Evolutionary conservation across 2,888 invertebrate genomes (phyloP).

Genomic region (Slavum lentiscoides): DNA sequence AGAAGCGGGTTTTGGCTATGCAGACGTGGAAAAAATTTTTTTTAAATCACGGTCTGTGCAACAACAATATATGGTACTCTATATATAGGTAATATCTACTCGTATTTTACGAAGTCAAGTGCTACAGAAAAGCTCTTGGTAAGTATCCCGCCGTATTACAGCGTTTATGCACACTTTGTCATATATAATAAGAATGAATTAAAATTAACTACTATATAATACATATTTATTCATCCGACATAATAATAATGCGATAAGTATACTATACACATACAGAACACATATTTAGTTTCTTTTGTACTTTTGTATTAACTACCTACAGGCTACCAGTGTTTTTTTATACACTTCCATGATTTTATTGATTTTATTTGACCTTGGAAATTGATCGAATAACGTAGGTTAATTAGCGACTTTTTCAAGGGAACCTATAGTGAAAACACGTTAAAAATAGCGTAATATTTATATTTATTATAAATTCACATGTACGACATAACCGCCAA

Average conservation of each 20-base stretch:
- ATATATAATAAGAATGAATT: neutral
- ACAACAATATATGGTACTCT: too few species aligned
- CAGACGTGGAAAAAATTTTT: neutral
- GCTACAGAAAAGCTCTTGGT: neutral
- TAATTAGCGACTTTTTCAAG: slow-evolving; percentile 13
- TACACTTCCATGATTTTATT: neutral
- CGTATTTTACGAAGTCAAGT: slow-evolving; percentile 9
- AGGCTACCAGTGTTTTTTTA: too few species aligned
- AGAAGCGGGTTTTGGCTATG: neutral
- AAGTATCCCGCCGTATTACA: neutral
- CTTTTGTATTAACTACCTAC: too few species aligned
- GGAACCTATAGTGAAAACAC: slow-evolving; percentile 17
- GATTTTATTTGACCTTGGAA: neutral
- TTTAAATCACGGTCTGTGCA: neutral
- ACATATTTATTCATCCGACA: too few species aligned
- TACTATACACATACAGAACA: too few species aligned
- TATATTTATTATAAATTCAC: neutral
- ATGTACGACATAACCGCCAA: neutral
- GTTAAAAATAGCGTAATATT: neutral
- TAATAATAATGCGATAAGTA: too few species aligned
- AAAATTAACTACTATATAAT: neutral
- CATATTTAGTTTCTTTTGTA: too few species aligned
- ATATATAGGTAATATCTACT: neutral
- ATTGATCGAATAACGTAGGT: neutral
- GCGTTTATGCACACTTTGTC: too few species aligned